Evolutionary conservation across 2,113 vertebrate species (phyloP).

Genomic region (Petroica traversi): DNA sequence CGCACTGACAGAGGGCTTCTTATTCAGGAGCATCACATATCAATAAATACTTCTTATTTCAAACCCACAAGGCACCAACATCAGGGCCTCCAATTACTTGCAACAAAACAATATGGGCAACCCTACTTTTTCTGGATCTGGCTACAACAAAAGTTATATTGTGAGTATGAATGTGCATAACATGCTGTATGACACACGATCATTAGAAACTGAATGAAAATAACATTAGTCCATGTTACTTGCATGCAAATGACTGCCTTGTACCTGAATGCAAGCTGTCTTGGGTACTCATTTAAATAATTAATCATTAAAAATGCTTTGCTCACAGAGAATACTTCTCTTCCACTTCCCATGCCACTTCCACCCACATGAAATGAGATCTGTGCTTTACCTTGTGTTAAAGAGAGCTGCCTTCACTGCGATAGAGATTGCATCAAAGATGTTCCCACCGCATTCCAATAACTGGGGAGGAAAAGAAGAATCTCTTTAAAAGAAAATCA

Average conservation of each 20-base stretch:
- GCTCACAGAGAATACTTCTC: neutral
- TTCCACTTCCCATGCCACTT: neutral
- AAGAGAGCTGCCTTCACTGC: conserved; percentile 98
- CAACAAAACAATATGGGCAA: neutral
- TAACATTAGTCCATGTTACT: neutral
- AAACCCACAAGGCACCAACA: neutral
- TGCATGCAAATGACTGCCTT: neutral
- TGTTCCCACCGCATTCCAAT: conserved; percentile 93
- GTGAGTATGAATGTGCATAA: neutral
- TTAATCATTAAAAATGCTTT: neutral
- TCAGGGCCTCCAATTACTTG: neutral
- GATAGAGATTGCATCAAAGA: conserved; percentile 91
- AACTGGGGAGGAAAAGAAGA: conserved; percentile 75
- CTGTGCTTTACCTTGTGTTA: conserved; percentile 86
- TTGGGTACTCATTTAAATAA: neutral
- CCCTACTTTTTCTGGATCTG: neutral
- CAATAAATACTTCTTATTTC: neutral
- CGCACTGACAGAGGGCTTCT: neutral
- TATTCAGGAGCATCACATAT: neutral
- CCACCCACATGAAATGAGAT: neutral
- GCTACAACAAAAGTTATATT: neutral
- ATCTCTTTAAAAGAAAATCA: neutral
- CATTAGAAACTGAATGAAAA: neutral
- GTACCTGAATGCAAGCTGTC: neutral
- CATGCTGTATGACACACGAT: neutral